These are phyloP conservation scores for Myrmecophaga tridactyla DNA, from an alignment of 2,113 vertebrate species.

Conservation along the genomic window DNA sequence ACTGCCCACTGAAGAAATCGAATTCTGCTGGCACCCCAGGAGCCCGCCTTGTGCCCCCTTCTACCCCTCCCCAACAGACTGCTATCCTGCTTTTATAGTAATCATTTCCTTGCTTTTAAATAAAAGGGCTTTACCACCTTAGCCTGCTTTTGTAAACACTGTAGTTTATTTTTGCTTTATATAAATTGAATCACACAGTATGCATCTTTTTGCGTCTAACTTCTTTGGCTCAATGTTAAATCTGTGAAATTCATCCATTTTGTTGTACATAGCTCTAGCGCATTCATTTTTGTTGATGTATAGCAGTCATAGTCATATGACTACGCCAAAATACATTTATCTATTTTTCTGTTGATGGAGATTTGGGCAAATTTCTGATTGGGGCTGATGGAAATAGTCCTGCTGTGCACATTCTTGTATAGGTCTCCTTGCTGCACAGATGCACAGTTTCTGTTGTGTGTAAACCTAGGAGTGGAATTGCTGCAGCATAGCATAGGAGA, in stretches of 20 bases:
- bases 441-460: not conserved
- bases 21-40: too few relatives aligned
- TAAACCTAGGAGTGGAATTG: not conserved
- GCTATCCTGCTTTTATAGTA: not conserved
- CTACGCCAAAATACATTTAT: not conserved
- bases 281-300: not conserved
- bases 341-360: not conserved
- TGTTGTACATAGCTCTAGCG: not conserved
- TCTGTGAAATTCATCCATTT: too few relatives aligned
- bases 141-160: not conserved
- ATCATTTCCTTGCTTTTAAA: not conserved
- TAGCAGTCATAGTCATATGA: not conserved
- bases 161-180: not conserved
- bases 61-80: not conserved
- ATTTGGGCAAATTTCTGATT: not conserved
- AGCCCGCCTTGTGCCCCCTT: fast-evolving
- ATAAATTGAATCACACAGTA: not conserved
- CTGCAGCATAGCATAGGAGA: not conserved
- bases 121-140: not conserved
- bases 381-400: not conserved
- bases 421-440: not conserved
- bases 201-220: not conserved
- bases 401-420: not conserved
- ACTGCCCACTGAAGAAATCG: not conserved
- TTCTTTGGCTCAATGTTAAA: not conserved